Evolutionary conservation across 2,888 invertebrate species (phyloP), one percentile per base, ranked within the genome.

Genomic region (Pelosia muscerda): DNA sequence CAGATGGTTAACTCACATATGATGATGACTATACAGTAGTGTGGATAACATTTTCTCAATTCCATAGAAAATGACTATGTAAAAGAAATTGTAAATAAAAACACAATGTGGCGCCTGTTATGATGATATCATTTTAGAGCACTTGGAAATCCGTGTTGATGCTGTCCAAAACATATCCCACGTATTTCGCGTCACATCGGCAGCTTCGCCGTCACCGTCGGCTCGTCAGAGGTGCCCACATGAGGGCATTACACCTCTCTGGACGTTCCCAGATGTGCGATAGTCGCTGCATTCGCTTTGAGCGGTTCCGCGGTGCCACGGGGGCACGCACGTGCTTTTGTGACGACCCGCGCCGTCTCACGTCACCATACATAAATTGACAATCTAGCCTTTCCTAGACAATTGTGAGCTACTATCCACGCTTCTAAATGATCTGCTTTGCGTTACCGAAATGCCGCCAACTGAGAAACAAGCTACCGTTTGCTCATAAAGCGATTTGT

Each of bases 301-400:
- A 89, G 75, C 82, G 66, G 83, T 87, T 88, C 89, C 87, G 82
- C 84, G 84, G 82, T 86, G 88, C 86, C 88, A 87, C 86, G 87
- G 82, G 91, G 92, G 80, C 92, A 92, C 87, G 92, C 90, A 89
- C 94, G 94, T 94, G 94, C 90, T 89, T 94, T 93, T 94, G 93
- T 84, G 77, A 63, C 77, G 65, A 69, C 81, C 86, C 86, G 85
- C 86, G 87, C 90, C 90, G 91, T 89, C 90, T 88, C 92, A 88
- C 91, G 87, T 92, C 92, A 88, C 84, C 87, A 81, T 81, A 87
- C 86, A 88, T 90, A 92, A 93, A 92, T 93, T 89, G 91, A 84
- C 92, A 86, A 91, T 88, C 87, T 88, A 86, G 82, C 86, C 86
- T 87, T 86, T 84, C 83, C 82, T 81, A 86, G 86, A 83, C 82